These are phyloP conservation scores for Zaprionus capensis DNA, from an alignment of 1,140 invertebrate species.

Conservation along the genomic window DNA sequence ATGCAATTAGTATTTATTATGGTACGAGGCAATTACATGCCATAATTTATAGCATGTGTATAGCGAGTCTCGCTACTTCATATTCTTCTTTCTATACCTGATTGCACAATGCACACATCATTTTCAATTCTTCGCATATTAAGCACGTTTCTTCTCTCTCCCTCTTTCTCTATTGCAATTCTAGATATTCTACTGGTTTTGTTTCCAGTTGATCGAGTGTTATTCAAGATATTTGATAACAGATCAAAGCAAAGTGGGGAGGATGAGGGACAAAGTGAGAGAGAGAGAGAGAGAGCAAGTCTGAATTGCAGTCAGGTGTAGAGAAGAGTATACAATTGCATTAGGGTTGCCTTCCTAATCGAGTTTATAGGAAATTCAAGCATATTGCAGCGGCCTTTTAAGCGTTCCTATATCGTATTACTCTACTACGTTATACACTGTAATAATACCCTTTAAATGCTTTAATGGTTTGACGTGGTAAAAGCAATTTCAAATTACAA, in stretches of 20 bases:
- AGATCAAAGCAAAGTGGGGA: neutral
- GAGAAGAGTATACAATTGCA: neutral
- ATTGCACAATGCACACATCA: neutral
- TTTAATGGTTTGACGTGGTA: too few species aligned
- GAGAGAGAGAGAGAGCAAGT: neutral
- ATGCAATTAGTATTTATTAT: slow-evolving; percentile 1
- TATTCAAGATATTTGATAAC: slow-evolving; percentile 2
- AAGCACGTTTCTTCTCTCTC: neutral
- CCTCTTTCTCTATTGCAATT: too few species aligned
- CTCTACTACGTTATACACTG: neutral
- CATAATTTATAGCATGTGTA: neutral
- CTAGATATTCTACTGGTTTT: neutral
- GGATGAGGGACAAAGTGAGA: too few species aligned
- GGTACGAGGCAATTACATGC: neutral
- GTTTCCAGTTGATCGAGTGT: neutral
- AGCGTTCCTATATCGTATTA: neutral
- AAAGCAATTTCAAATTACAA: too few species aligned
- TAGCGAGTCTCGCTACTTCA: neutral
- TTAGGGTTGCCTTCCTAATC: neutral
- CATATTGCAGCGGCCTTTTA: neutral
- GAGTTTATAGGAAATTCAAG: neutral
- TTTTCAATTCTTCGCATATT: neutral
- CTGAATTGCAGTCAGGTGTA: slow-evolving; percentile 1
- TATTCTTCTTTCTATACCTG: neutral
- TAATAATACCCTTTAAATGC: neutral